phyloP scores from a whole-genome alignment of 2,113 vertebrate species.

The Picathartes gymnocephalus region DNA sequence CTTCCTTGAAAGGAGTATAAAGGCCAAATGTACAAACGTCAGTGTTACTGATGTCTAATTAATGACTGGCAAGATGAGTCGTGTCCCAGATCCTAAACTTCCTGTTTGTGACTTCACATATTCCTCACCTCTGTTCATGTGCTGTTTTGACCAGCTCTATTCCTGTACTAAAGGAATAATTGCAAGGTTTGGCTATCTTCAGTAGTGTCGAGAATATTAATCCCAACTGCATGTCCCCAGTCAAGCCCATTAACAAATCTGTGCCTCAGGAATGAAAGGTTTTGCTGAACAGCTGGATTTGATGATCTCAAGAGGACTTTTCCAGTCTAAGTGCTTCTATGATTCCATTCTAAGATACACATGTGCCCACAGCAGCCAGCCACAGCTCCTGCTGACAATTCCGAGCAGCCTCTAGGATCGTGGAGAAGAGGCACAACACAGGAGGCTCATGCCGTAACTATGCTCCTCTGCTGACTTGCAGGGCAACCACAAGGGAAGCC shows the following conservation, averaged over 20 bases:
- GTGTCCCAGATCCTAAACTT: not conserved
- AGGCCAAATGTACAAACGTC: not conserved
- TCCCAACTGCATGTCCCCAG: not conserved
- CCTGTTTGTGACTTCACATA: not conserved
- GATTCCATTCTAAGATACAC: not conserved
- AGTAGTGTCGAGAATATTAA: not conserved
- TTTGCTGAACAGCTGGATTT: not conserved
- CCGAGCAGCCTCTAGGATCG: not conserved
- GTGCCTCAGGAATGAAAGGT: not conserved
- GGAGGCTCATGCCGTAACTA: not conserved
- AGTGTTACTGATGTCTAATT: not conserved
- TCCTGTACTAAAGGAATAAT: not conserved
- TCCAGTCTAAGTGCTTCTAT: not conserved
- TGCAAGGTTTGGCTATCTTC: not conserved
- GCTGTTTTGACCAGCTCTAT: not conserved
- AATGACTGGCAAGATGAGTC: not conserved
- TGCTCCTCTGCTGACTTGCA: not conserved
- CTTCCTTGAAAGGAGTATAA: not conserved
- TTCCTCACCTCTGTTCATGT: not conserved
- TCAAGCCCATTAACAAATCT: not conserved
- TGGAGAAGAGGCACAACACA: rapidly evolving
- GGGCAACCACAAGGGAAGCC: not conserved
- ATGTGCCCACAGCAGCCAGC: not conserved
- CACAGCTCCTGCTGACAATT: not conserved
- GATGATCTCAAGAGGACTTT: not conserved